Evolutionary conservation across 1,140 invertebrate genomes (phyloP).

Genomic region (Gryon sp.): DNA sequence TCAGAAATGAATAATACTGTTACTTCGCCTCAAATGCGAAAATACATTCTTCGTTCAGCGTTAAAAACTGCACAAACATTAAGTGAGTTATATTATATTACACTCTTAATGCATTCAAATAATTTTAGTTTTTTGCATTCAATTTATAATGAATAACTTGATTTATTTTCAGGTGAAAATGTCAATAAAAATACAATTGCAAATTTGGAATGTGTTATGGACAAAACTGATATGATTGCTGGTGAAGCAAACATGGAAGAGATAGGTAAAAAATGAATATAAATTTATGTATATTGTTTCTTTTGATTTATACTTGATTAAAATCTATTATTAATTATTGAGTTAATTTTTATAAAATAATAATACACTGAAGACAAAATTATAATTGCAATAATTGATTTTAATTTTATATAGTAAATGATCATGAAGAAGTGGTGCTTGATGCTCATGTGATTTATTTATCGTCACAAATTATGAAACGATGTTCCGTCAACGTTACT

Average conservation of each 20-base stretch:
- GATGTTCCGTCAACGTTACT: conserved; percentile 65
- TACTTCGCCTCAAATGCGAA: conserved; percentile 29
- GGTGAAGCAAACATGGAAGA: conserved; percentile 6
- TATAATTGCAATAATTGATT: conserved; percentile 1
- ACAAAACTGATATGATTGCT: conserved; percentile 32
- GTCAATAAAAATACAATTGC: conserved; percentile 42
- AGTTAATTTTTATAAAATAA: background rate
- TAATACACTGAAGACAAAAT: background rate
- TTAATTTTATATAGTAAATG: conserved; percentile 29
- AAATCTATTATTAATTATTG: background rate
- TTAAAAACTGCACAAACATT: conserved; percentile 32
- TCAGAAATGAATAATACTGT: conserved; percentile 13
- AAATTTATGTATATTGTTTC: no score
- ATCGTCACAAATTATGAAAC: conserved; percentile 70
- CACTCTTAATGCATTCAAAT: background rate
- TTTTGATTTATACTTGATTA: background rate
- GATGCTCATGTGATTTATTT: conserved; percentile 73
- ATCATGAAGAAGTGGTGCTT: conserved; percentile 72
- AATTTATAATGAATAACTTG: background rate
- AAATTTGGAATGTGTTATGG: conserved; percentile 37
- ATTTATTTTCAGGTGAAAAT: conserved; percentile 36
- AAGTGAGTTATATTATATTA: conserved; percentile 22
- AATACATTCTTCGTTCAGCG: conserved; percentile 29
- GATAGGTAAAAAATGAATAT: conserved; percentile 18
- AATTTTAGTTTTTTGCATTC: background rate